These are phyloP conservation scores for Leguminivora glycinivorella DNA, from an alignment of 1,140 invertebrate genomes.

Conservation along the genomic window DNA sequence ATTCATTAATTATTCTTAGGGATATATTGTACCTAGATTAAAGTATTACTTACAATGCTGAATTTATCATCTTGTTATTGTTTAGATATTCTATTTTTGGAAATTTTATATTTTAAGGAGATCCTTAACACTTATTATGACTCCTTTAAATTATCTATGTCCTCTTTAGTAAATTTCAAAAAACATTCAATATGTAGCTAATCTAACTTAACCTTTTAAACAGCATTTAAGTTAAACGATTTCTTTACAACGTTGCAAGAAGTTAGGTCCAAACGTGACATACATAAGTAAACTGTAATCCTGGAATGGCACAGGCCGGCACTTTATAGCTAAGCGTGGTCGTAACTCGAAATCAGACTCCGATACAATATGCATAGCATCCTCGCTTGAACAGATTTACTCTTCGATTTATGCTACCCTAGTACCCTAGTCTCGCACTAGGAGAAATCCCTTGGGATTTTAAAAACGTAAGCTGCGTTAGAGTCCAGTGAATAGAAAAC, in stretches of 20 bases:
- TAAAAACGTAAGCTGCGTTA: not conserved
- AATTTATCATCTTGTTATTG: too few species aligned
- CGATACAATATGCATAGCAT: not conserved
- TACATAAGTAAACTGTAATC: not conserved
- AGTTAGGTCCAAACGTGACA: slow-evolving; percentile 23
- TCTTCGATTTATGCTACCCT: slow-evolving; percentile 4
- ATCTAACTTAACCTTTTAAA: not conserved
- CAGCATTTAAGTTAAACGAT: not conserved
- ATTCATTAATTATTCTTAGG: too few species aligned
- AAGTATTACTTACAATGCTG: too few species aligned
- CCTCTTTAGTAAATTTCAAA: not conserved
- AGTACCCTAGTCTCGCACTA: not conserved
- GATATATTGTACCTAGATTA: too few species aligned
- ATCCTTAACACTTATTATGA: too few species aligned
- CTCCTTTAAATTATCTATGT: too few species aligned
- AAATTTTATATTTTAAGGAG: too few species aligned
- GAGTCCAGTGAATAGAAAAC: not conserved
- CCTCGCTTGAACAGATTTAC: slow-evolving; percentile 15
- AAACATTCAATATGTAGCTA: not conserved
- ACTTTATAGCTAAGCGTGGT: slow-evolving; percentile 21
- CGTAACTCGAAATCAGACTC: slow-evolving; percentile 14
- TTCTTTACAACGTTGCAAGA: slow-evolving; percentile 11
- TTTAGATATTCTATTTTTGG: too few species aligned
- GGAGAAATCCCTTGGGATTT: not conserved
- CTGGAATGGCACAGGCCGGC: slow-evolving; percentile 16